These are phyloP conservation scores for Maniola hyperantus DNA, from an alignment of 2,888 invertebrate genomes.

Conservation along the genomic window DNA sequence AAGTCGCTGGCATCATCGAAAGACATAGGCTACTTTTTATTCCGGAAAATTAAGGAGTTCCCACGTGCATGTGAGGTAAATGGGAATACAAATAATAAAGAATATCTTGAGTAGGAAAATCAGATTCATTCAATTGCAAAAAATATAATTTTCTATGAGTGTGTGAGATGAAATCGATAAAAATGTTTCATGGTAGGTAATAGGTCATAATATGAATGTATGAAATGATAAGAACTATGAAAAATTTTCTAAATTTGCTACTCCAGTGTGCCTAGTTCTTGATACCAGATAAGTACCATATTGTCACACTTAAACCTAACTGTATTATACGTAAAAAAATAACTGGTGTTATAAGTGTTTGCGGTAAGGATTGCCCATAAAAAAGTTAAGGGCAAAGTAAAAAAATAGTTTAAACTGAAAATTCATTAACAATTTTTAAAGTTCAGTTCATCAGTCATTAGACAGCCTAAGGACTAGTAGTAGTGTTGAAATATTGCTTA, in stretches of 20 bases:
- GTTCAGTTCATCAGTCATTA: neutral
- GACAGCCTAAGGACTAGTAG: neutral
- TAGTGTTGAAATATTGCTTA: neutral
- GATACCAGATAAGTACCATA: neutral
- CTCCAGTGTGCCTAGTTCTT: conserved; percentile 6
- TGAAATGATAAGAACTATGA: neutral
- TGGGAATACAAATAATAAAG: too few species aligned
- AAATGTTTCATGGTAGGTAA: too few species aligned
- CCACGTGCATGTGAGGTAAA: too few species aligned
- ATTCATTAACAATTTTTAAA: neutral
- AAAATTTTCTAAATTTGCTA: neutral
- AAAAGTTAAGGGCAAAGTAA: neutral
- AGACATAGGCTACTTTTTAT: too few species aligned
- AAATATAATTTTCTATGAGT: too few species aligned
- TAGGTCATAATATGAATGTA: neutral
- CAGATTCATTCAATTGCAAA: too few species aligned
- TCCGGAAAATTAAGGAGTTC: too few species aligned
- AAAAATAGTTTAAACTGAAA: neutral
- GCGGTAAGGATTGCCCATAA: neutral
- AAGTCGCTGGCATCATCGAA: too few species aligned
- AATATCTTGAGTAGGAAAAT: too few species aligned
- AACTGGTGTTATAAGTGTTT: conserved; percentile 8
- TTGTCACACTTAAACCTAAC: neutral
- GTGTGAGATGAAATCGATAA: too few species aligned
- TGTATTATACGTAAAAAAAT: neutral